Base-by-base conservation (phyloP, 1,140 invertebrate species). In the Danaus plexippus region DNA sequence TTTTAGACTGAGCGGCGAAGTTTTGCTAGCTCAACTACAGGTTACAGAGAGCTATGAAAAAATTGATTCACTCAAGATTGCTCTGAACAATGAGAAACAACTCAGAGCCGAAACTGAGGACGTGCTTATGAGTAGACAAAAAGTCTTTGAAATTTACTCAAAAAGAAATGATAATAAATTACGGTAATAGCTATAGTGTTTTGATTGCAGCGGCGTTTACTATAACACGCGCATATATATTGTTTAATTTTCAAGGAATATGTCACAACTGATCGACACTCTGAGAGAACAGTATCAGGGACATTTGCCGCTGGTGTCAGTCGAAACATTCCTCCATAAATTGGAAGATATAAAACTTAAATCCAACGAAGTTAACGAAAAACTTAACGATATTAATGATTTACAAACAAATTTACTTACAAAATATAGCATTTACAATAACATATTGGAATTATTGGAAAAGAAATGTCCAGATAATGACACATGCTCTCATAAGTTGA, bases 211-310 rank as follows among this genome's bases (percentile, higher is more conserved):
- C 18, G 6, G 6, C 18, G 18, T 22, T 22, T 22, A 2, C 6
- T 6, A 22, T 22, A 22, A 2, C 2, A 22, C 18, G 6, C 22
- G 7, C 22, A 32, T 6, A 32, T 32, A 3, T 32, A 32, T 32
- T 32, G 7, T 32, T 32, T 32, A 32, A 54, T 9, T 65, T 63
- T 80, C 57, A 40, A 88, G 84, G 57, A 81, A 76, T 58, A 72
- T 87, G 51, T 74, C 73, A 45, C 74, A 80, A 56, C 58, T 82
- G 32, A 53, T 87, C 52, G 73, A 85, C 65, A 63, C 69, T 11
- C 58, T 88, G 42, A 64, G 81, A 55, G 71, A 82, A 52, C 83
- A 88, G 63, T 88, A 88, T 66, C 73, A 82, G 54, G 83, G 84
- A 32, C 67, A 73, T 59, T 13, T 87, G 57, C 86, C 87, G 10